These are phyloP conservation scores for Seira musarum DNA, from an alignment of 2,888 invertebrate genomes.

Conservation along the genomic window DNA sequence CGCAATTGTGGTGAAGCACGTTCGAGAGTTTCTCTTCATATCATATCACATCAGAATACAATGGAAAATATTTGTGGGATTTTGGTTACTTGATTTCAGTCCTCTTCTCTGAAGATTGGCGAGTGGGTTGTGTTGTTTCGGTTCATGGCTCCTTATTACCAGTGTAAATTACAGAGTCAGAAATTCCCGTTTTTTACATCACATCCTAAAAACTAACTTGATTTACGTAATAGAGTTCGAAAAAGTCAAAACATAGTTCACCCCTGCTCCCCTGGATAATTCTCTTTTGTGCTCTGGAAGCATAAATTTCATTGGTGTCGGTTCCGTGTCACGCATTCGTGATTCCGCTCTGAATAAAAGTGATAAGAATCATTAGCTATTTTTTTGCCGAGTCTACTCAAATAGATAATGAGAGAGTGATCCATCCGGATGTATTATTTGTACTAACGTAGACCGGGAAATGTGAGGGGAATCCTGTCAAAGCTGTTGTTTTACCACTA, in stretches of 20 bases:
- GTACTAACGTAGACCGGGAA: neutral
- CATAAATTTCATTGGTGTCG: no score
- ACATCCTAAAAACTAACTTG: no score
- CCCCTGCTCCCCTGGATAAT: no score
- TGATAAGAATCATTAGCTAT: no score
- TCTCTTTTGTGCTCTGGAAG: no score
- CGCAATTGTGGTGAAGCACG: conserved; percentile 1
- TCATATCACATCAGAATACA: neutral
- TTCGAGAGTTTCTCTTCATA: conserved; percentile 9
- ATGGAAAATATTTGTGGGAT: conserved; percentile 4
- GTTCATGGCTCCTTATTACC: conserved; percentile 10
- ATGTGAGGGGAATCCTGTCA: conserved; percentile 4
- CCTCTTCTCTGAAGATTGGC: conserved; percentile 5
- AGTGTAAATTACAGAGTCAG: neutral
- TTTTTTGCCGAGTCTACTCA: no score
- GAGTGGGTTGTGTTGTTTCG: conserved; percentile 5
- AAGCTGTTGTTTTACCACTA: neutral
- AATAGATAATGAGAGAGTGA: no score
- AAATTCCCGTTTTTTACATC: no score
- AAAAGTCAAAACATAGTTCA: no score
- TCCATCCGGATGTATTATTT: no score
- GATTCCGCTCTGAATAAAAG: neutral
- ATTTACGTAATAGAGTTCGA: no score
- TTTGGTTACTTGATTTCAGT: neutral
- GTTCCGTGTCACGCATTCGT: conserved; percentile 1